Evolutionary conservation across 2,888 invertebrate species (phyloP).

Genomic region (Orchesellides sinensis): DNA sequence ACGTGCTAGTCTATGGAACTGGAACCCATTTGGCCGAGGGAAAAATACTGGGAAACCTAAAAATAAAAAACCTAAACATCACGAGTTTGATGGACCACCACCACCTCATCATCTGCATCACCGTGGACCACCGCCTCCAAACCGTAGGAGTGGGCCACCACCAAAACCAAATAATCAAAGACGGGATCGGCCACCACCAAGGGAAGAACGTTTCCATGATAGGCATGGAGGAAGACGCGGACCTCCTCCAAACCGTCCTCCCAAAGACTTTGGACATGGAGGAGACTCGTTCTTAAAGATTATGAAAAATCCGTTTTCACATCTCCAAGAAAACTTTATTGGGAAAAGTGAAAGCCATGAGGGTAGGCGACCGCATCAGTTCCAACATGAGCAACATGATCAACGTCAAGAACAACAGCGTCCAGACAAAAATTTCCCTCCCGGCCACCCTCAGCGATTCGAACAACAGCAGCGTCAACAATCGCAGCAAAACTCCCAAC

Average conservation of each 20-base stretch:
- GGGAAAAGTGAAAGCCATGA: constrained; percentile 45
- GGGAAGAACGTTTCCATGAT: constrained; percentile 6
- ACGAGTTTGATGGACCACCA: constrained; percentile 30
- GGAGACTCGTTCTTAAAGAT: constrained; percentile 8
- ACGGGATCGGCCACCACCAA: constrained; percentile 4
- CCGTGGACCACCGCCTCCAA: background rate
- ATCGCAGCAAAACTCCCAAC: background rate
- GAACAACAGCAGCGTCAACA: background rate
- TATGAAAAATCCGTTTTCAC: constrained; percentile 57
- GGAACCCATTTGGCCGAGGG: constrained; percentile 53
- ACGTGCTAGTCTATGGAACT: constrained; percentile 66
- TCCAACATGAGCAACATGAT: constrained; percentile 21
- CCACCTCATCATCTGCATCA: background rate
- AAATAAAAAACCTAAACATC: constrained; percentile 51
- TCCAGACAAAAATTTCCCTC: constrained; percentile 1
- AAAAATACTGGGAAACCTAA: constrained; percentile 78
- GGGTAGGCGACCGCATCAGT: background rate
- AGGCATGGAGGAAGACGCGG: constrained; percentile 12
- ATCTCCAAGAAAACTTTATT: constrained; percentile 47
- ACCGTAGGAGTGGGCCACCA: constrained; percentile 14
- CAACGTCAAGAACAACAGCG: constrained; percentile 10
- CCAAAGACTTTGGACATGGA: constrained; percentile 6
- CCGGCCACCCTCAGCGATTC: background rate
- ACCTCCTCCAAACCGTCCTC: constrained; percentile 14
- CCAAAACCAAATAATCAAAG: constrained; percentile 5